A percentile compares a stretch with the other conserved stretches of the same genome.
Conservation (phyloP, 1,140 invertebrate species). For the Asobara japonica region DNA sequence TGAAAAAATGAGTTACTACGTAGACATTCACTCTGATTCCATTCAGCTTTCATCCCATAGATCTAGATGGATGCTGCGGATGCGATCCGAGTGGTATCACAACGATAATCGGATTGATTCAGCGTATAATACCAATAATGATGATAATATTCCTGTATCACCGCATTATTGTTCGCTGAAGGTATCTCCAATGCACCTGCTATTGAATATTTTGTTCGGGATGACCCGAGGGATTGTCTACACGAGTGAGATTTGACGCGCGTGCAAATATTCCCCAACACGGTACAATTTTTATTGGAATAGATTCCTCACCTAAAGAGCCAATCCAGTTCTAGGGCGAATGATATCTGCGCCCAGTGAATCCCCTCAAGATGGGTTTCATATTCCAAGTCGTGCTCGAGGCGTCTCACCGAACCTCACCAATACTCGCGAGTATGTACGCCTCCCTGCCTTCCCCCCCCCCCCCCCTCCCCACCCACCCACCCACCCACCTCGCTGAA, state of each 20-base stretch:
- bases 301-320: slow-evolving; percentile 2
- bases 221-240: not conserved
- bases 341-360: slow-evolving; percentile 19
- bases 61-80: no score
- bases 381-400: slow-evolving; percentile 16
- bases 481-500: no score
- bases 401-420: slow-evolving; percentile 4
- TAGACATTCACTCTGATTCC: no score
- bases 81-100: no score
- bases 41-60: no score
- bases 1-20: not conserved
- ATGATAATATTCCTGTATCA: no score
- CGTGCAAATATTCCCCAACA: not conserved
- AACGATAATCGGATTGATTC: no score
- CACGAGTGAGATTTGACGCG: not conserved
- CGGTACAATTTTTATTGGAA: slow-evolving; percentile 8
- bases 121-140: no score
- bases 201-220: not conserved
- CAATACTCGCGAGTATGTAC: slow-evolving; percentile 28
- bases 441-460: no score
- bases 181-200: no score
- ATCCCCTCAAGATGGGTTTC: slow-evolving; percentile 17
- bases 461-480: no score
- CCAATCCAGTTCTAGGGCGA: slow-evolving; percentile 20
- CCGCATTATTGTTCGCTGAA: no score